These are phyloP conservation scores for Torymus aiolomorphi DNA, from an alignment of 2,888 invertebrate species.

Conservation along the genomic window DNA sequence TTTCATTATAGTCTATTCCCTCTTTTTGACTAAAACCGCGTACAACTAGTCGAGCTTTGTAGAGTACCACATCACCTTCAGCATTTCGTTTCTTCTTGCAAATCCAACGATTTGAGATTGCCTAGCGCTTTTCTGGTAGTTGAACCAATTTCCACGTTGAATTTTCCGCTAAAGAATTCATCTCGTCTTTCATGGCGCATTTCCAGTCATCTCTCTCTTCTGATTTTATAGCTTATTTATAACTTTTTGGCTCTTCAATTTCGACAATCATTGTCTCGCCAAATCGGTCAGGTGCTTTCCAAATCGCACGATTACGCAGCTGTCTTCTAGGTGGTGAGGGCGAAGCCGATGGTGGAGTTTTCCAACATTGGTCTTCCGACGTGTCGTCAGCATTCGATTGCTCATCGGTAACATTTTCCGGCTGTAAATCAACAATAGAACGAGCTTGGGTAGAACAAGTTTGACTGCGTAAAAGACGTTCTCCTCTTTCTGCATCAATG, in stretches of 20 bases:
- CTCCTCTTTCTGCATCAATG: background rate
- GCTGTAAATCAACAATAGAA: background rate
- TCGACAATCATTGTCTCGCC: slow-evolving; percentile 41
- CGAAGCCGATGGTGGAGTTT: slow-evolving; percentile 5
- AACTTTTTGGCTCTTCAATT: slow-evolving; percentile 39
- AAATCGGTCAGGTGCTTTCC: slow-evolving; percentile 30
- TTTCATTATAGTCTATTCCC: slow-evolving; percentile 64
- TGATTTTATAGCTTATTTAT: slow-evolving; percentile 35
- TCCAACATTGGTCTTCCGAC: slow-evolving; percentile 7
- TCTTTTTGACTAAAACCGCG: slow-evolving; percentile 57
- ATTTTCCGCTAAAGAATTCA: slow-evolving; percentile 35
- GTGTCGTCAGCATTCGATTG: slow-evolving; percentile 4
- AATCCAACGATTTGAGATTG: slow-evolving; percentile 47
- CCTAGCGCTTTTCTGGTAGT: slow-evolving; percentile 34
- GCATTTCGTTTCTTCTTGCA: slow-evolving; percentile 24
- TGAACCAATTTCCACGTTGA: slow-evolving; percentile 47
- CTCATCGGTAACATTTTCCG: background rate
- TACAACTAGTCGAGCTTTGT: slow-evolving; percentile 51
- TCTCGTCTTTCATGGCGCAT: slow-evolving; percentile 49
- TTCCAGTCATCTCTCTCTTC: slow-evolving; percentile 27
- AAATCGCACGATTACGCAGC: slow-evolving; percentile 2
- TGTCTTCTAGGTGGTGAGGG: slow-evolving; percentile 9
- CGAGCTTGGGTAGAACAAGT: background rate
- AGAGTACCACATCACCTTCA: slow-evolving; percentile 41
- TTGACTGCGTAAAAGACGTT: too few species aligned